Conservation (phyloP, 2,113 vertebrate species). For the Xiphorhynchus elegans region DNA sequence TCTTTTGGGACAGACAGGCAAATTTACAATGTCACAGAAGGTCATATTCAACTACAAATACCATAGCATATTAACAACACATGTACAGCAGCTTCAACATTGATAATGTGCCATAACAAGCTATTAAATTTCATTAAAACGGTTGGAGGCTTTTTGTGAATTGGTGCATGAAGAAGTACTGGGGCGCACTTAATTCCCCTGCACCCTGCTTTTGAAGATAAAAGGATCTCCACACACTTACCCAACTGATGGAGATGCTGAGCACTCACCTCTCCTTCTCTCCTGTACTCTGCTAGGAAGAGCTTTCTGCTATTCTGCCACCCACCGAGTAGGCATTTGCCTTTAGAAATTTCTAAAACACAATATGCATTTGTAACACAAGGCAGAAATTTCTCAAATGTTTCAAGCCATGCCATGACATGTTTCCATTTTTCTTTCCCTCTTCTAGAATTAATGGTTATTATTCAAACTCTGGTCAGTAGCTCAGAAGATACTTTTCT, state of each 20-base stretch:
- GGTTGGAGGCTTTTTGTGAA: background rate
- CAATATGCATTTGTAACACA: constrained; percentile 2
- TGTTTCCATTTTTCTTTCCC: background rate
- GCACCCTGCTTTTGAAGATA: background rate
- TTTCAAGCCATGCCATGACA: background rate
- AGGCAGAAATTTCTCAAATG: constrained; percentile 22
- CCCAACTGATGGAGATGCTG: background rate
- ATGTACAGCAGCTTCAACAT: background rate
- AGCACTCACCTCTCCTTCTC: background rate
- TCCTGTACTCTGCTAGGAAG: background rate
- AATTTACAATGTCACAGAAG: constrained; percentile 25
- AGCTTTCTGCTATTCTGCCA: constrained; percentile 9
- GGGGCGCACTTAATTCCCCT: background rate
- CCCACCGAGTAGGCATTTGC: constrained; percentile 5
- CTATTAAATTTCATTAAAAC: background rate
- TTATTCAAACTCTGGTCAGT: background rate
- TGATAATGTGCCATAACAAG: background rate
- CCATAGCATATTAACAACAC: constrained; percentile 27
- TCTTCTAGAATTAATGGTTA: background rate
- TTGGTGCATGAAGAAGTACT: background rate
- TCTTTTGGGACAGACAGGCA: background rate
- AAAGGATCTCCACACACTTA: background rate
- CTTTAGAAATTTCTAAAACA: constrained; percentile 21
- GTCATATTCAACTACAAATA: constrained; percentile 14
- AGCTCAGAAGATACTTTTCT: background rate